Conservation (phyloP, 2,888 invertebrate genomes). For the Arge pagana region DNA sequence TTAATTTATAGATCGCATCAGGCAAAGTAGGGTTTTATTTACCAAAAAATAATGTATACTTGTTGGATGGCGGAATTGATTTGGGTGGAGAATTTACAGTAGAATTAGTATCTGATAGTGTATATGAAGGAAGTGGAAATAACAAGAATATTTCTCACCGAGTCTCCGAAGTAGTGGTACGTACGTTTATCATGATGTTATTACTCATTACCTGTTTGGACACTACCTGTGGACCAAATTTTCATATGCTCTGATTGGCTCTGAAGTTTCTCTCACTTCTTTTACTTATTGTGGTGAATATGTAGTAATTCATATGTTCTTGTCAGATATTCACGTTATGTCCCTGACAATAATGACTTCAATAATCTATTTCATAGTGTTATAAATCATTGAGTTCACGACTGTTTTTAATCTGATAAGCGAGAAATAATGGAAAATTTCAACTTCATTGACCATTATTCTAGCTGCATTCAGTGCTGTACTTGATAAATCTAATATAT, state of each 20-base stretch:
- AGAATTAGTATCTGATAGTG: constrained; percentile 34
- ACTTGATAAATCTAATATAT: too few relatives aligned
- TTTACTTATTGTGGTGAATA: background rate
- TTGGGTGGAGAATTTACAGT: constrained; percentile 43
- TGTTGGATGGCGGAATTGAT: constrained; percentile 65
- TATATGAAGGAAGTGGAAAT: constrained; percentile 17
- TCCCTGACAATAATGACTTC: too few relatives aligned
- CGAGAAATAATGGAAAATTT: too few relatives aligned
- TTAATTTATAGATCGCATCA: constrained; percentile 64
- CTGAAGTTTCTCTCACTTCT: background rate
- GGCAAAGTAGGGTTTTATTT: constrained; percentile 76
- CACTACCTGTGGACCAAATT: background rate
- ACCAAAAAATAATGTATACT: constrained; percentile 67
- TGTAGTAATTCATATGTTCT: constrained; percentile 28
- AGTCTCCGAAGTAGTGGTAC: constrained; percentile 37
- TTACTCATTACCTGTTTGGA: constrained; percentile 17
- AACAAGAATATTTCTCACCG: constrained; percentile 34
- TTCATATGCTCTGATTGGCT: too few relatives aligned
- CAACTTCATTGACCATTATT: too few relatives aligned
- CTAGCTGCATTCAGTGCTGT: too few relatives aligned
- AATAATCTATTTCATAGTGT: too few relatives aligned
- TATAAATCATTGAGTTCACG: too few relatives aligned
- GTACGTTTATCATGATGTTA: constrained; percentile 46
- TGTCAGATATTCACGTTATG: too few relatives aligned
- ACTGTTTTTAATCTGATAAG: too few relatives aligned